Conservation (phyloP, 1,140 invertebrate species). For the Lepidurus apus region DNA sequence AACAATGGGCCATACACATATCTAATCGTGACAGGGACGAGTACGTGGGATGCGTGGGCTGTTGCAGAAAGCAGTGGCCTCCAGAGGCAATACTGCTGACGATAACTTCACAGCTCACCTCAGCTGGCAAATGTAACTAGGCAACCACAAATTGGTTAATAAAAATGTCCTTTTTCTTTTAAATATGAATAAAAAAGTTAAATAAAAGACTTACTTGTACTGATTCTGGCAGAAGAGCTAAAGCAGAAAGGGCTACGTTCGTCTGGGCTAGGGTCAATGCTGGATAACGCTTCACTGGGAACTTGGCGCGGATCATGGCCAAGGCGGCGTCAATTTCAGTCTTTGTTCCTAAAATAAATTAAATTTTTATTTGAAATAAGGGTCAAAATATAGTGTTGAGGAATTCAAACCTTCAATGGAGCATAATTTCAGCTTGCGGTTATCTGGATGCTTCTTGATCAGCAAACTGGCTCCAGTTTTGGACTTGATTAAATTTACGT, state of each 20-base stretch:
- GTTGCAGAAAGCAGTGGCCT: slow-evolving; percentile 85
- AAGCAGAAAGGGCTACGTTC: slow-evolving; percentile 54
- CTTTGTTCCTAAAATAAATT: slow-evolving; percentile 52
- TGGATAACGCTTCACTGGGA: slow-evolving; percentile 71
- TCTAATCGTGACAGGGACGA: slow-evolving; percentile 70
- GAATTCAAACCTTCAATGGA: slow-evolving; percentile 62
- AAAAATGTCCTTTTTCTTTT: neutral
- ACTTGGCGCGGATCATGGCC: slow-evolving; percentile 72
- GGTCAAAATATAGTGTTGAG: slow-evolving; percentile 15
- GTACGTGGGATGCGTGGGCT: slow-evolving; percentile 87
- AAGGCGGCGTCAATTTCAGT: slow-evolving; percentile 70
- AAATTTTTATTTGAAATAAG: slow-evolving; percentile 36
- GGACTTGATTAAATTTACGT: slow-evolving; percentile 71
- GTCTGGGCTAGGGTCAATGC: slow-evolving; percentile 72
- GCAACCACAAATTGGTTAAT: slow-evolving; percentile 39
- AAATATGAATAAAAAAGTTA: neutral
- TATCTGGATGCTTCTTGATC: slow-evolving; percentile 68
- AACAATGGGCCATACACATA: slow-evolving; percentile 60
- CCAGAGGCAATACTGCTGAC: slow-evolving; percentile 76
- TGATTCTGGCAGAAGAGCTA: slow-evolving; percentile 55
- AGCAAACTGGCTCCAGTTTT: slow-evolving; percentile 69
- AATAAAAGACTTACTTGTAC: slow-evolving; percentile 56
- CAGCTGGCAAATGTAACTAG: slow-evolving; percentile 76
- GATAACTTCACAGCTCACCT: slow-evolving; percentile 86
- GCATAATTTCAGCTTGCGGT: slow-evolving; percentile 69